Evolutionary conservation across 2,888 invertebrate genomes (phyloP).

Genomic region (Limnephilus rhombicus): DNA sequence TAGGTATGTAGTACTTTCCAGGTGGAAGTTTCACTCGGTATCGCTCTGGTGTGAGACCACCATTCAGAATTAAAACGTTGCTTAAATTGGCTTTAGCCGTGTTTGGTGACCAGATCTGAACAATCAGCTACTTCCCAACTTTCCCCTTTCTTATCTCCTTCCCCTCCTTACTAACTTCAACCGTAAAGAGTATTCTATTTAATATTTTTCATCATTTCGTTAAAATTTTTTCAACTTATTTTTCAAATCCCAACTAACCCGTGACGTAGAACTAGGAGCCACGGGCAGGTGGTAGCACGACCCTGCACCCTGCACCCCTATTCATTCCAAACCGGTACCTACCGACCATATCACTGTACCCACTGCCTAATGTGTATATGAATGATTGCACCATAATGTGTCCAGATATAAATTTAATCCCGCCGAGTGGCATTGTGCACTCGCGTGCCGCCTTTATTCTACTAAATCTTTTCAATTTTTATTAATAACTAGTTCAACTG

Average conservation of each 20-base stretch:
- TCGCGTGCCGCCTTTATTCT: constrained; percentile 3
- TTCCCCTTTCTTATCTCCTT: no score
- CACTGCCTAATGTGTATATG: constrained; percentile 13
- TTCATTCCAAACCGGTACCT: neutral
- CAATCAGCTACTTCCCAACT: no score
- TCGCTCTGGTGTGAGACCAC: no score
- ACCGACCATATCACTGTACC: neutral
- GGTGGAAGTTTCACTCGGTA: no score
- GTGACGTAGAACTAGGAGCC: neutral
- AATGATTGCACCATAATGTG: constrained; percentile 14
- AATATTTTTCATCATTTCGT: neutral
- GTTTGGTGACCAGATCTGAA: no score
- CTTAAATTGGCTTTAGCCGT: no score
- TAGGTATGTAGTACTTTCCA: no score
- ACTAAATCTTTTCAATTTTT: neutral
- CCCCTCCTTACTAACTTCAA: no score
- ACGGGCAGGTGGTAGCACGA: neutral
- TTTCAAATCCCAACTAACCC: neutral
- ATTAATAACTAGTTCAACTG: neutral
- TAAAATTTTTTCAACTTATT: neutral
- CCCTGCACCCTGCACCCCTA: neutral
- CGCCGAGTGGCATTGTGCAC: neutral
- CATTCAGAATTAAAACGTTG: no score
- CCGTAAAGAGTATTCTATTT: no score
- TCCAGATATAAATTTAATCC: constrained; percentile 19